Evolutionary conservation across 2,797 vertebrate species (phyloP).

Genomic region (Coreius guichenoti): DNA sequence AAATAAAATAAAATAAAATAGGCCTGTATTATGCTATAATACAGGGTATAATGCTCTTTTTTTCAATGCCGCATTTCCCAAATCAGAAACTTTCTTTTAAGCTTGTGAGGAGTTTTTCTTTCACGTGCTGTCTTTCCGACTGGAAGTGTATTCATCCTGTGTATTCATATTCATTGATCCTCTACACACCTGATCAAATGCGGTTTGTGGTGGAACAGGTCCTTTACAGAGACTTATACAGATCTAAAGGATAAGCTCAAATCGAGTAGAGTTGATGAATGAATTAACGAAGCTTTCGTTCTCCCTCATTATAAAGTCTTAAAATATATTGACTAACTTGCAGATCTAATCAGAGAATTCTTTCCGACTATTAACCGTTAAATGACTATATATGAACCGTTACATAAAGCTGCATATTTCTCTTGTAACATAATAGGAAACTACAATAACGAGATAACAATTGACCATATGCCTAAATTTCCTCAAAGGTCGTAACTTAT

Average conservation of each 20-base stretch:
- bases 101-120: not conserved
- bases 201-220: conserved; percentile 17
- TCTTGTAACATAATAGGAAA: not conserved
- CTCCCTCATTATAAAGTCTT: not conserved
- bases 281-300: not conserved
- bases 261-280: not conserved
- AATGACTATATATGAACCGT: not conserved
- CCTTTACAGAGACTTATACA: not conserved
- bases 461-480: not conserved
- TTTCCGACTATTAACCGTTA: conserved; percentile 23
- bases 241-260: not conserved
- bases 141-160: conserved; percentile 6
- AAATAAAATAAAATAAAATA: not conserved
- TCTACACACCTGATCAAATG: conserved; percentile 6
- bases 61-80: not conserved
- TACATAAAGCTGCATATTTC: not conserved
- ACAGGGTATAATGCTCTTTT: not conserved
- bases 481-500: not conserved
- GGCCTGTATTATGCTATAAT: not conserved
- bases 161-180: conserved; percentile 37
- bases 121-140: conserved; percentile 24
- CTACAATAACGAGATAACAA: not conserved
- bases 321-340: conserved; percentile 10
- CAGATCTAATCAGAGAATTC: conserved; percentile 41
- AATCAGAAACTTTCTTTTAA: not conserved